A percentile compares a stretch with the other conserved stretches of the same genome.
phyloP scores from a whole-genome alignment of 2,888 invertebrate genomes.

The Uropetala carovei region DNA sequence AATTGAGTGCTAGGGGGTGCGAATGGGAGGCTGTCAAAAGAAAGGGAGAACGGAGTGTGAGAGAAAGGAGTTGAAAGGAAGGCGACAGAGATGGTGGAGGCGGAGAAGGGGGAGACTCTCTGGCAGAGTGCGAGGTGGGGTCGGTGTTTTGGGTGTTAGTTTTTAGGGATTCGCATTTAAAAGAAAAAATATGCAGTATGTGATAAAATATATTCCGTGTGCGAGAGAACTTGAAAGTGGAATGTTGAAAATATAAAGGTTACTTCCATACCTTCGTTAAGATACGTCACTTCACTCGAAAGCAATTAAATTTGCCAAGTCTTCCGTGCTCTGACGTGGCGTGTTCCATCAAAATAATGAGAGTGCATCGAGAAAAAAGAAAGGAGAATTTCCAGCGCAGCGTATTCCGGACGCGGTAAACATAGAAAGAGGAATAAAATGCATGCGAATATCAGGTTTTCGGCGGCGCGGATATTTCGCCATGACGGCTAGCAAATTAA shows the following conservation, averaged over 20 bases:
- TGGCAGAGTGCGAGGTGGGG: not conserved
- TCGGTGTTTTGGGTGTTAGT: not conserved
- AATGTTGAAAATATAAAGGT: not conserved
- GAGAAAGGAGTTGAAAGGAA: not conserved
- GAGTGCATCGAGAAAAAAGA: not conserved
- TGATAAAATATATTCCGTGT: not conserved
- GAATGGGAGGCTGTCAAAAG: not conserved
- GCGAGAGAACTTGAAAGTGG: too few relatives aligned
- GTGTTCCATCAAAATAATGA: not conserved
- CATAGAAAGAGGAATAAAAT: not conserved
- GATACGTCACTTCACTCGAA: not conserved
- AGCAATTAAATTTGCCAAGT: not conserved
- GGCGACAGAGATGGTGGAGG: not conserved
- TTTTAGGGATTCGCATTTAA: not conserved
- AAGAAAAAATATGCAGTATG: not conserved
- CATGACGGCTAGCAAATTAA: not conserved
- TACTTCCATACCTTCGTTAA: not conserved
- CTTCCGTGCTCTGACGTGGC: not conserved
- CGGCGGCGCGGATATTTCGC: not conserved
- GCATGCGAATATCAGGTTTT: not conserved
- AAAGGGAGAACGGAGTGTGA: not conserved
- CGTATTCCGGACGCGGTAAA: not conserved
- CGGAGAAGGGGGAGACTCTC: not conserved
- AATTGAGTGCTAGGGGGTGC: not conserved
- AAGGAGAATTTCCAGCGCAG: not conserved